Conservation (phyloP, 2,888 invertebrate species). For the Nipponacmea schrenckii region DNA sequence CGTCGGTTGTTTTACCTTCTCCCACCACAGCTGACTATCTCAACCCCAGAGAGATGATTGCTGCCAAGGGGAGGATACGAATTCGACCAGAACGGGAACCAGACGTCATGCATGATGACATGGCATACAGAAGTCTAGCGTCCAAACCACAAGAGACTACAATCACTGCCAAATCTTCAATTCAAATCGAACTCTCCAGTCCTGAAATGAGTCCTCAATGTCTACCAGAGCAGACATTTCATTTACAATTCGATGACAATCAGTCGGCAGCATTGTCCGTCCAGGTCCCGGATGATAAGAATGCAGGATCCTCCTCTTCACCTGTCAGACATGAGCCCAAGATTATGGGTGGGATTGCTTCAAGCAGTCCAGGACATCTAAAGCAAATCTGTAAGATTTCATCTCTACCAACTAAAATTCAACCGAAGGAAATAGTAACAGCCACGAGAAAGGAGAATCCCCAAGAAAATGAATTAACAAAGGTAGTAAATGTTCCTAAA, state of each 20-base stretch:
- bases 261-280: not conserved
- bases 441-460: not conserved
- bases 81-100: constrained; percentile 35
- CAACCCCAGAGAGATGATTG: constrained; percentile 14
- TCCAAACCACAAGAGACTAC: constrained; percentile 1
- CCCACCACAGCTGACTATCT: constrained; percentile 36
- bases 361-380: not conserved
- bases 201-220: not conserved
- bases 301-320: not conserved
- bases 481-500: not conserved
- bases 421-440: constrained; percentile 1
- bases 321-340: not conserved
- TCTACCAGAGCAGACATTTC: not conserved
- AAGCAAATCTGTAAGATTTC: not conserved
- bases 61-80: constrained; percentile 25
- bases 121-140: constrained; percentile 26
- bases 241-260: not conserved
- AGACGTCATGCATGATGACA: constrained; percentile 43
- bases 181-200: constrained; percentile 8
- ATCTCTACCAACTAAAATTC: not conserved
- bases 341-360: not conserved
- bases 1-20: constrained; percentile 17
- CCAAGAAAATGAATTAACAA: not conserved
- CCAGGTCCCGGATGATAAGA: not conserved
- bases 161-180: not conserved